Percentiles rank a stretch among this genome's conserved stretches.
These are phyloP conservation scores for Polypterus bichir DNA, from an alignment of 2,113 vertebrate genomes.

Conservation along the genomic window DNA sequence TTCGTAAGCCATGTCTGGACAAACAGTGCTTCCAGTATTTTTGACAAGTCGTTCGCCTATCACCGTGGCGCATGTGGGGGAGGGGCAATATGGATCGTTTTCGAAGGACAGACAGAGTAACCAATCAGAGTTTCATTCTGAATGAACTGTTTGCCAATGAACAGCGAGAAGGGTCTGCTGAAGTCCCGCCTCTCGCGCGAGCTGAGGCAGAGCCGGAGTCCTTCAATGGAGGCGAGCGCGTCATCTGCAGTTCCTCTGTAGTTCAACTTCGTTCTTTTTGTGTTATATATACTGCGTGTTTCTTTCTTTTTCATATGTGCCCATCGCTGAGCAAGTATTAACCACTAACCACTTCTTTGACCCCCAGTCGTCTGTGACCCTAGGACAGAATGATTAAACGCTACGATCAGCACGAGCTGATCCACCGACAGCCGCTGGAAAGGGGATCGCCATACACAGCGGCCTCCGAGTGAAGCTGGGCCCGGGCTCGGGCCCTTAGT, in stretches of 20 bases:
- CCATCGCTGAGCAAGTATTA: no score
- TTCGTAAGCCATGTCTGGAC: no score
- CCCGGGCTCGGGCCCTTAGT: no score
- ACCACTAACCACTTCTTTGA: no score
- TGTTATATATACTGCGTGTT: background rate
- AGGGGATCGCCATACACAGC: no score
- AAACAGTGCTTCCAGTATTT: background rate
- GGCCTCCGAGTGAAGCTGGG: no score
- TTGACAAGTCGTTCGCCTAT: conserved; percentile 4
- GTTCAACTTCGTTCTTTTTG: conserved; percentile 28
- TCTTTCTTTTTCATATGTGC: background rate
- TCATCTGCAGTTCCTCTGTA: conserved; percentile 48
- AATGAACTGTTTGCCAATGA: conserved; percentile 27
- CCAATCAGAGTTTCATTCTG: conserved; percentile 21
- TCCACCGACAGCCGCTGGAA: no score
- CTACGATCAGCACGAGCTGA: no score
- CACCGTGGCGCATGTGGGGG: background rate
- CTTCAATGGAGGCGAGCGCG: conserved; percentile 52
- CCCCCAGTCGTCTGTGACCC: no score
- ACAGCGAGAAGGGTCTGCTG: background rate
- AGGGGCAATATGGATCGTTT: no score
- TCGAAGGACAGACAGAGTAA: conserved; percentile 18
- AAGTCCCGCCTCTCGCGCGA: conserved; percentile 28
- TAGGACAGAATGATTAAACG: no score
- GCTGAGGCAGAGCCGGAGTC: conserved; percentile 56